Evolutionary conservation across 2,797 vertebrate genomes (phyloP).

Genomic region (Notolepis coatsorum): DNA sequence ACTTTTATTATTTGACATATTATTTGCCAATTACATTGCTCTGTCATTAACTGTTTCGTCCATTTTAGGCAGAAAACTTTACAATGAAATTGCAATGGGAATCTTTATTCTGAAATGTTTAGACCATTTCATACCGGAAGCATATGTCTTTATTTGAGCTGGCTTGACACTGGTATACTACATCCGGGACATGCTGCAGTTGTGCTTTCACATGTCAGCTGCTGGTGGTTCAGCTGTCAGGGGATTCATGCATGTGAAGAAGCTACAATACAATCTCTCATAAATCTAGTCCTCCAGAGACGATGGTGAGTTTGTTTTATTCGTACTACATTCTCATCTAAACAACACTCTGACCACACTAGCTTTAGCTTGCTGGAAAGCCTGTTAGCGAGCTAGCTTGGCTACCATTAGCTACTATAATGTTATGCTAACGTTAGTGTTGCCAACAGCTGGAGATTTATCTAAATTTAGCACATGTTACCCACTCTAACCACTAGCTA

Average conservation of each 20-base stretch:
- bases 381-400: not conserved
- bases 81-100: too few relatives aligned
- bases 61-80: too few relatives aligned
- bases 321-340: rapidly evolving
- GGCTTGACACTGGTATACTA: not conserved
- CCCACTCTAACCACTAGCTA: conserved; percentile 40
- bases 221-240: conserved; percentile 51
- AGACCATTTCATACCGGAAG: too few relatives aligned
- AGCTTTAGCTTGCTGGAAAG: not conserved
- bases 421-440: conserved; percentile 20
- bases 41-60: too few relatives aligned
- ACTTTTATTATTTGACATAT: too few relatives aligned
- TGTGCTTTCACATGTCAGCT: conserved; percentile 55
- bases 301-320: conserved; percentile 62
- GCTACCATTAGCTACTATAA: conserved; percentile 6
- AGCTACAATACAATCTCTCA: not conserved
- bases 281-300: conserved; percentile 8
- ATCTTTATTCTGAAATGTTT: too few relatives aligned
- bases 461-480: conserved; percentile 69
- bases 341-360: not conserved
- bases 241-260: conserved; percentile 41
- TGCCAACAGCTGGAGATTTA: conserved; percentile 68
- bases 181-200: conserved; percentile 57
- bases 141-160: too few relatives aligned
- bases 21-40: too few relatives aligned